A percentile compares a stretch with the other conserved stretches of the same genome.
These are phyloP conservation scores for Procavia capensis DNA, from an alignment of 2,113 vertebrate species.

Conservation along the genomic window DNA sequence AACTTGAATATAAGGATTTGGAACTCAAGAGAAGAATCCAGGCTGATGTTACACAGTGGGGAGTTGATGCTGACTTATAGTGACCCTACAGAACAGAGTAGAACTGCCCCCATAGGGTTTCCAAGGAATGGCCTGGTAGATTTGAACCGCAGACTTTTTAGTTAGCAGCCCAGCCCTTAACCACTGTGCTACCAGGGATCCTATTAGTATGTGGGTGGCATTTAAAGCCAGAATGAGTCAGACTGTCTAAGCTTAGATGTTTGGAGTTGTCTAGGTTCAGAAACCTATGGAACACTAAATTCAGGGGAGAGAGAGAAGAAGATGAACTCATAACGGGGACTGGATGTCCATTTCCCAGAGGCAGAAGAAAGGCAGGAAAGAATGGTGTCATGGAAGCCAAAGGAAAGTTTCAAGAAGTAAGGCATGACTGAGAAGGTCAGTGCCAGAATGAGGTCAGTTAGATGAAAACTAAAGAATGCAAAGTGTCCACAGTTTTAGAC, in stretches of 20 bases:
- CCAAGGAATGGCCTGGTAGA: too few relatives aligned
- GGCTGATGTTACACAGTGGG: not conserved
- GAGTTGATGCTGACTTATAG: not conserved
- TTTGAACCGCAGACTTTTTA: too few relatives aligned
- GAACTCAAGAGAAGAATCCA: not conserved
- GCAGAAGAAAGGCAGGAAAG: not conserved
- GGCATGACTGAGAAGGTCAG: not conserved
- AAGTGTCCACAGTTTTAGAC: not conserved
- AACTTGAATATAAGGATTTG: not conserved
- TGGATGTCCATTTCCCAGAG: not conserved
- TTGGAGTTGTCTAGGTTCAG: not conserved
- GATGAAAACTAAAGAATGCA: not conserved
- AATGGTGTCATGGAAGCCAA: not conserved
- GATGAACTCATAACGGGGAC: not conserved
- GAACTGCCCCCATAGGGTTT: too few relatives aligned
- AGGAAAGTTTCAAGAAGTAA: not conserved
- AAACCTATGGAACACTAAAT: not conserved
- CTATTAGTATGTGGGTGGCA: not conserved
- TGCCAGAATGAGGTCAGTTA: not conserved
- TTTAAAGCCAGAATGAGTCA: not conserved
- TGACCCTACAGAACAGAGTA: too few relatives aligned
- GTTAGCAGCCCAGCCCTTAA: too few relatives aligned
- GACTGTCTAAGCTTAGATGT: not conserved
- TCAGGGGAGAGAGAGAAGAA: not conserved
- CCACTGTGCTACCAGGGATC: too few relatives aligned